These are phyloP conservation scores for Chelon labrosus DNA, from an alignment of 2,797 vertebrate species.

Conservation along the genomic window DNA sequence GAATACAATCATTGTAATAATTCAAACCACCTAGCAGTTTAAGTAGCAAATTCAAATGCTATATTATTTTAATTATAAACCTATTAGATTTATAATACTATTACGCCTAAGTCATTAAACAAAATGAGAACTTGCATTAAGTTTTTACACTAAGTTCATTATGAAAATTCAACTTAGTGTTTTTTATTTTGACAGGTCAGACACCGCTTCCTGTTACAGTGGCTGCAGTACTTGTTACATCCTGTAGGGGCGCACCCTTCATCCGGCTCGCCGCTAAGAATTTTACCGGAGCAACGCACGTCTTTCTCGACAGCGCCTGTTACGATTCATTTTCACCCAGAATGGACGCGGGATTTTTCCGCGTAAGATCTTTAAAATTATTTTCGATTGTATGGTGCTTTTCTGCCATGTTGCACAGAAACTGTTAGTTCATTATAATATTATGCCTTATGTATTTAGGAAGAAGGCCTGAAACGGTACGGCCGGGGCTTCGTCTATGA, in stretches of 20 bases:
- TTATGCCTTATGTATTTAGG: not conserved
- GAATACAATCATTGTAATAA: too few relatives aligned
- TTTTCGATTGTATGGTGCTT: not conserved
- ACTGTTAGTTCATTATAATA: not conserved
- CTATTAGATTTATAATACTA: too few relatives aligned
- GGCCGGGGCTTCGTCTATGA: constrained; percentile 71
- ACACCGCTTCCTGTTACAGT: not conserved
- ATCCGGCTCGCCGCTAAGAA: constrained; percentile 54
- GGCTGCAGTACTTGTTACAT: constrained; percentile 20
- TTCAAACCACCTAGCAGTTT: too few relatives aligned
- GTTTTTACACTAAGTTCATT: not conserved
- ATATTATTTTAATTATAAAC: too few relatives aligned
- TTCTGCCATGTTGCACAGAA: rapidly evolving
- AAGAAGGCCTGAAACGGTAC: constrained; percentile 43
- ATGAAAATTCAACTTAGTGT: not conserved
- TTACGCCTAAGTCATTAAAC: too few relatives aligned
- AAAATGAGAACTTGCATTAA: too few relatives aligned
- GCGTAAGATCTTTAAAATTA: constrained; percentile 80
- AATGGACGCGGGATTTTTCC: constrained; percentile 92
- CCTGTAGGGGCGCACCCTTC: constrained; percentile 52
- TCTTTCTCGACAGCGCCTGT: constrained; percentile 64
- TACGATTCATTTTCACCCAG: constrained; percentile 66
- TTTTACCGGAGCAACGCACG: constrained; percentile 61
- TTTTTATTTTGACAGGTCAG: not conserved
- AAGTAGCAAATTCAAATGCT: too few relatives aligned